Base-by-base conservation (phyloP, 2,113 vertebrate species). In the Misgurnus anguillicaudatus region DNA sequence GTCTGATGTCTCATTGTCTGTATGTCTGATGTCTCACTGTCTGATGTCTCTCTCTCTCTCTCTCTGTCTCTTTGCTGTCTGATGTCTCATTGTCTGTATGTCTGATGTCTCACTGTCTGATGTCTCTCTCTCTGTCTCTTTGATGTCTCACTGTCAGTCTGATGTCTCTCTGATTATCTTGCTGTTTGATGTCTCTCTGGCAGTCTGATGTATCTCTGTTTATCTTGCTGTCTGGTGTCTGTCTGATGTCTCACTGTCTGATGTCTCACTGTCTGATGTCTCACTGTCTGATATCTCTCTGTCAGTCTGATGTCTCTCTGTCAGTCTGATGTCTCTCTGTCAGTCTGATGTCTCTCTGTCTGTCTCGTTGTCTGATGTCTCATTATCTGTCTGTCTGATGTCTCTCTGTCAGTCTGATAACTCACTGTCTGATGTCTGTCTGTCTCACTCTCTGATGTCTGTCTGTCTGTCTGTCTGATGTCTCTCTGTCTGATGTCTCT, bases 201-300 rank as follows among this genome's bases (percentile, higher is more conserved):
- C 88, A 90, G 82, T 89, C 89, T 42, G 41, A n/a, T n/a, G n/a
- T 42, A 4, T 42, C 4, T 42, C 41, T 42, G 41, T 42, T 8
- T 42, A 42, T 42, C 41, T 42, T 4, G 4, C 42, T 3, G 42
- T 45, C 4, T 45, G 24, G 2, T 24, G 42, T 45, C 42, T 45
- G 9, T 45, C 42, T 45, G 24, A 21, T 76, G 36, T 45, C 6
- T 65, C n/a, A 75, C 72, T 74, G 42, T 45, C n/a, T 65, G 4
- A 0, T 39, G 13, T 51, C 19, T 66, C 21, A 17, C 14, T 64
- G 19, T 14, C 10, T 16, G 48, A 14, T 51, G 65, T 83, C 80
- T 16, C 7, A 13, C 14, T 45, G 42, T 51, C 9, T 64, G 19
- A n/a, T n/a, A n/a, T 53, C 51, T 53, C 11, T 53, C 14, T 17